A percentile compares a stretch with the other conserved stretches of the same genome.
phyloP scores from a whole-genome alignment of 2,888 invertebrate species.

The Noctua pronuba region DNA sequence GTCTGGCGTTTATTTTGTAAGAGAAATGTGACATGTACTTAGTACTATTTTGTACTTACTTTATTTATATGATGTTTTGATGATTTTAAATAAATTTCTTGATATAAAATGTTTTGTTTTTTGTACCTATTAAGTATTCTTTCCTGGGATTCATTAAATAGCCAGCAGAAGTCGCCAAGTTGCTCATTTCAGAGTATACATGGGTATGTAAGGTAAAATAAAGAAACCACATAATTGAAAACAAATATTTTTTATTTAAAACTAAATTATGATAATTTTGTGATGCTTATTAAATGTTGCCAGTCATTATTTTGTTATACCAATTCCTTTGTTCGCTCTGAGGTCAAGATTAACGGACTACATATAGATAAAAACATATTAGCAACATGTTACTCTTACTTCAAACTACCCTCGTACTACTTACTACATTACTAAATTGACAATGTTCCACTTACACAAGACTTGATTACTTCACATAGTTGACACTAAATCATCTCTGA shows the following conservation, averaged over 20 bases:
- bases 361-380: conserved; percentile 51
- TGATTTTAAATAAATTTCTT: conserved; percentile 74
- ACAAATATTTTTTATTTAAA: conserved; percentile 81
- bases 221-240: conserved; percentile 72
- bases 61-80: conserved; percentile 79
- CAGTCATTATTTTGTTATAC: conserved; percentile 75
- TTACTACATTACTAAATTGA: conserved; percentile 61
- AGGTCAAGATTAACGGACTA: conserved; percentile 60
- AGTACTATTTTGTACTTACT: conserved; percentile 88
- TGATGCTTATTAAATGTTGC: conserved; percentile 83
- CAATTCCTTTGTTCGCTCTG: conserved; percentile 68
- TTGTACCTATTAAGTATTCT: neutral
- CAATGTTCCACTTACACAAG: conserved; percentile 56
- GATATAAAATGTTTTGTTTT: conserved; percentile 20
- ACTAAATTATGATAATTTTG: conserved; percentile 83
- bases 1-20: conserved; percentile 75
- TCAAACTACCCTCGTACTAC: conserved; percentile 52
- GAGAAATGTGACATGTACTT: conserved; percentile 80
- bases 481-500: conserved; percentile 51
- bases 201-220: conserved; percentile 52
- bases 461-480: conserved; percentile 36
- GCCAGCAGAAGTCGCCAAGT: neutral
- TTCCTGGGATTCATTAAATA: neutral
- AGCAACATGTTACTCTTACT: conserved; percentile 50
- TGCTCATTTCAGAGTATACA: neutral